phyloP scores from a whole-genome alignment of 2,797 vertebrate genomes.

The Simalia tracyae region DNA sequence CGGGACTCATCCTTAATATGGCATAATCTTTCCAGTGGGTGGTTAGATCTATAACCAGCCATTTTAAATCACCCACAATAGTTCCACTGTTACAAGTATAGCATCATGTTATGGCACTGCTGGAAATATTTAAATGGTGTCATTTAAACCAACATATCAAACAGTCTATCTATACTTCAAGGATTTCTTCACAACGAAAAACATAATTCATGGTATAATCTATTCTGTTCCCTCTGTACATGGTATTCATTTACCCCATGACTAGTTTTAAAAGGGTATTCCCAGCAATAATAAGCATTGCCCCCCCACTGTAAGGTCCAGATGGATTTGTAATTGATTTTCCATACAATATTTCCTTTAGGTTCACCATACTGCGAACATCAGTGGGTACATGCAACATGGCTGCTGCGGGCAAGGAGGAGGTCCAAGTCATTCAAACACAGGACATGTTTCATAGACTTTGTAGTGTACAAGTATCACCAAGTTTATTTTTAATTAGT shows the following conservation, averaged over 20 bases:
- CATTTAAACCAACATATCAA: neutral
- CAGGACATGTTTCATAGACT: neutral
- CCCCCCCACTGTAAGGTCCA: neutral
- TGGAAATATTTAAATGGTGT: neutral
- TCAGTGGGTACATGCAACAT: neutral
- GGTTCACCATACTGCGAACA: neutral
- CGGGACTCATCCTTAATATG: neutral
- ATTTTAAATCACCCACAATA: neutral
- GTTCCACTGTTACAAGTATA: neutral
- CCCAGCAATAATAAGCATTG: neutral
- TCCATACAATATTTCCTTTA: neutral
- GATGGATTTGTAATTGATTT: neutral
- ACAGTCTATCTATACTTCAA: neutral
- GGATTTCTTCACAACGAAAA: neutral
- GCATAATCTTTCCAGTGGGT: neutral
- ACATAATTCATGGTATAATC: neutral
- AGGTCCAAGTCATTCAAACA: neutral
- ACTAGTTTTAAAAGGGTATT: neutral
- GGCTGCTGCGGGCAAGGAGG: neutral
- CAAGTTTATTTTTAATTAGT: neutral
- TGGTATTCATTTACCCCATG: neutral
- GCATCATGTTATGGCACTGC: neutral
- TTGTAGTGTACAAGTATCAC: neutral
- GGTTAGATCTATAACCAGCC: neutral
- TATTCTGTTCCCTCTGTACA: neutral